A percentile compares a stretch with the other conserved stretches of the same genome.
These are phyloP conservation scores for Saturnia pavonia DNA, from an alignment of 2,888 invertebrate genomes.

Conservation along the genomic window DNA sequence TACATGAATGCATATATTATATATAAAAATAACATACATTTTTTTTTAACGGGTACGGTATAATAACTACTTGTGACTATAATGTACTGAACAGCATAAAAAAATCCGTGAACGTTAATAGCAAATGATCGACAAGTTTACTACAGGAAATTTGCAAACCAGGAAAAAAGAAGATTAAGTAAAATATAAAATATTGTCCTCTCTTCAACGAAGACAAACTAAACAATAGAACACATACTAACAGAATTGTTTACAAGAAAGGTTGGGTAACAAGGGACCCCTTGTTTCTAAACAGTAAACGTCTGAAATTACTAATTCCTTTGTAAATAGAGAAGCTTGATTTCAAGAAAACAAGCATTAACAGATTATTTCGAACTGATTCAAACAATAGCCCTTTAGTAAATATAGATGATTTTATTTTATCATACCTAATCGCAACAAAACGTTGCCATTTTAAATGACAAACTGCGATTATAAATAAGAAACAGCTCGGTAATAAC, in stretches of 20 bases:
- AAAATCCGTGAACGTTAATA: neutral
- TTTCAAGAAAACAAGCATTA: neutral
- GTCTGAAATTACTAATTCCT: neutral
- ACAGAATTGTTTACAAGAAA: neutral
- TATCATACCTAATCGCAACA: constrained; percentile 8
- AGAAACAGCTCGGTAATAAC: constrained; percentile 6
- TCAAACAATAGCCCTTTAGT: neutral
- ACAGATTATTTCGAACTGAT: neutral
- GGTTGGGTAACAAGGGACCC: neutral
- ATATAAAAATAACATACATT: too few species aligned
- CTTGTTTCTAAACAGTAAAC: neutral
- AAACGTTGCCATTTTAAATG: constrained; percentile 10
- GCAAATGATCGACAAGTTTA: neutral
- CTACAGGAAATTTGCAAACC: neutral
- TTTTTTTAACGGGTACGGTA: neutral
- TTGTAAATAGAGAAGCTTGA: neutral
- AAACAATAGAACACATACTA: neutral
- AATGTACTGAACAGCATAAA: neutral
- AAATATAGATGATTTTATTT: neutral
- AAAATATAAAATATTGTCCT: neutral
- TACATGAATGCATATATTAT: too few species aligned
- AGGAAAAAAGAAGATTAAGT: neutral
- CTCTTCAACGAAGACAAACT: neutral
- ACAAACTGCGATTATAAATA: constrained; percentile 13
- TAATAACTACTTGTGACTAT: neutral